A percentile compares a stretch with the other conserved stretches of the same genome.
These are phyloP conservation scores for Pseudochirops cupreus DNA, from an alignment of 2,797 vertebrate genomes.

Conservation along the genomic window DNA sequence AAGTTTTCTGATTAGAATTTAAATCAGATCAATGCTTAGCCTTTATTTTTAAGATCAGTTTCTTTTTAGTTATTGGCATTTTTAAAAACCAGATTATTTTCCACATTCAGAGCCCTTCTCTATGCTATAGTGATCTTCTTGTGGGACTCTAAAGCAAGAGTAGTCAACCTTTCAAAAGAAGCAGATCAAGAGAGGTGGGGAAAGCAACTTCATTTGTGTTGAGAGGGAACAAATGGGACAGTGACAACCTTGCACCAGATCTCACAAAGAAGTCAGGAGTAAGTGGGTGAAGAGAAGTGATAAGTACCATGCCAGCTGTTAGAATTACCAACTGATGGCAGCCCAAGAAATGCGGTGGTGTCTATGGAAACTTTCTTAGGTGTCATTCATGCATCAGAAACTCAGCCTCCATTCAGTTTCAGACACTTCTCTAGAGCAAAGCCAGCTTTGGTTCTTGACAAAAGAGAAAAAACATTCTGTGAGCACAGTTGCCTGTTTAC, in stretches of 20 bases:
- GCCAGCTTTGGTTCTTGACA: not conserved
- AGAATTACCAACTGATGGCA: not conserved
- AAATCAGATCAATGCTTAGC: not conserved
- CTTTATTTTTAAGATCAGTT: too few relatives aligned
- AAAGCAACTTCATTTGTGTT: not conserved
- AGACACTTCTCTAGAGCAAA: not conserved
- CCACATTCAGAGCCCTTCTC: too few relatives aligned
- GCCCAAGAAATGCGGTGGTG: not conserved
- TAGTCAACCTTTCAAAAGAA: not conserved
- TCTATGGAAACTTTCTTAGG: not conserved
- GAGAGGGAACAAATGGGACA: not conserved
- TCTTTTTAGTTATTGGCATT: not conserved
- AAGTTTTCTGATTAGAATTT: not conserved
- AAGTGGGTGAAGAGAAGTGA: not conserved
- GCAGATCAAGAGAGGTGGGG: not conserved
- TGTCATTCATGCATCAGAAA: not conserved
- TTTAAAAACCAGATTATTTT: not conserved
- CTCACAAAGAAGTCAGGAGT: not conserved
- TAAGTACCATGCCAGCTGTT: not conserved
- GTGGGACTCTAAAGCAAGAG: not conserved
- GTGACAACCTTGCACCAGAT: fast-evolving
- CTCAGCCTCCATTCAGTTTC: not conserved
- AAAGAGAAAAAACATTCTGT: not conserved
- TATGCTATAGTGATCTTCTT: not conserved
- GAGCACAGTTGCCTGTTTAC: not conserved